Percentiles rank a stretch among this genome's conserved stretches.
These are phyloP conservation scores for Tachyglossus aculeatus DNA, from an alignment of 2,797 vertebrate genomes.

Conservation along the genomic window DNA sequence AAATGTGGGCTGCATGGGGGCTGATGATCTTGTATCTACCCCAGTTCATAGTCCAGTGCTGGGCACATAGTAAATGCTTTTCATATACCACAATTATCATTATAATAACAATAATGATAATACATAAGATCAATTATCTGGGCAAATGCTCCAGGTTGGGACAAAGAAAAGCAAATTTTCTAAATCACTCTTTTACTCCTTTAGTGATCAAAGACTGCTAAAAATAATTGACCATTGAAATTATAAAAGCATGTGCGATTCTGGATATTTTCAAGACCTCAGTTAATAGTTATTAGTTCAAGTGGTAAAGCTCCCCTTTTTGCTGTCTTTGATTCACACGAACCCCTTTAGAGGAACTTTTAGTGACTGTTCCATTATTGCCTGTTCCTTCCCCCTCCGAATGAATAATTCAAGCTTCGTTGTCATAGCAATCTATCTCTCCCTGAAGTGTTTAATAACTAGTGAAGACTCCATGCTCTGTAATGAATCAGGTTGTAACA, in stretches of 20 bases:
- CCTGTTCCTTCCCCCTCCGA: constrained; percentile 46
- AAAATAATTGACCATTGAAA: too few relatives aligned
- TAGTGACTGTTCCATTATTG: constrained; percentile 61
- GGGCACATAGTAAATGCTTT: too few relatives aligned
- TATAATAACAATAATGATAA: too few relatives aligned
- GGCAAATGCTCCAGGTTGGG: too few relatives aligned
- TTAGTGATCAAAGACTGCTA: too few relatives aligned
- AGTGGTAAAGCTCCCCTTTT: constrained; percentile 55
- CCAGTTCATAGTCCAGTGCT: too few relatives aligned
- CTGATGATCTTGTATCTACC: too few relatives aligned
- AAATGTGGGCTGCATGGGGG: too few relatives aligned
- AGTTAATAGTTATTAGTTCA: constrained; percentile 45
- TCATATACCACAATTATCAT: too few relatives aligned
- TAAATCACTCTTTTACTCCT: too few relatives aligned
- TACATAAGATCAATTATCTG: too few relatives aligned
- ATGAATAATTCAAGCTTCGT: constrained; percentile 68
- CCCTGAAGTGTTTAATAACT: constrained; percentile 69
- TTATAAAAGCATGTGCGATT: not conserved
- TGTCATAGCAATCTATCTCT: constrained; percentile 59
- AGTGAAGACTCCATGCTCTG: constrained; percentile 53
- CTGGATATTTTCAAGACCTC: constrained; percentile 50
- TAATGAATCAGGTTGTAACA: constrained; percentile 51
- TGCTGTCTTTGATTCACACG: constrained; percentile 53
- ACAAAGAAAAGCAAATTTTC: too few relatives aligned
- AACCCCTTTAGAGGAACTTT: constrained; percentile 63